Evolutionary conservation across 2,113 vertebrate species (phyloP), one percentile per base, ranked within the genome.

Genomic region (Verasper variegatus): DNA sequence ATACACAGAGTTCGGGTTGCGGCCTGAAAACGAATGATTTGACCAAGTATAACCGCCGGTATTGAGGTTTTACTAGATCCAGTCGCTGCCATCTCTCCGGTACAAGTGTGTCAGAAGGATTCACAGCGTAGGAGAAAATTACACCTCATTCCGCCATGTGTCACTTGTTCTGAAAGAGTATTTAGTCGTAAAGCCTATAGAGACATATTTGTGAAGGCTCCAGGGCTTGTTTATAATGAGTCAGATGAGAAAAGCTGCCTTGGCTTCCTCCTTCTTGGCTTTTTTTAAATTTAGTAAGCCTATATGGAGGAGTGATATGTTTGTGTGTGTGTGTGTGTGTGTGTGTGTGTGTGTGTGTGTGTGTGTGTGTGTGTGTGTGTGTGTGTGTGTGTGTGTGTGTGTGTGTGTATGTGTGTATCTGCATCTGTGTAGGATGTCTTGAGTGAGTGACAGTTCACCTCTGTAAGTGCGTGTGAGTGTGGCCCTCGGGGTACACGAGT

Each of bases 401-500:
- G 59, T 62, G 47, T 67, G 65, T 60, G 24, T 37, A 60, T 63
- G n/a, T 54, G 7, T 80, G 52, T 73, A 70, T 66, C 62, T 55
- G 63, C 78, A 74, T 83, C 55, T 84, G 66, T 68, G 82, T 81
- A 70, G 71, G 76, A 71, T 74, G 75, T 59, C 63, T 42, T 27
- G 24, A 59, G 68, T 83, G 88, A 91, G 72, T 88, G 91, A 83
- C 82, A 82, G 85, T 71, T 87, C 73, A 84, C 82, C 83, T 74
- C 83, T 85, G 84, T 80, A 61, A 80, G 69, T 12, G 42, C 67
- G 68, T 23, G 81, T 51, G 42, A 70, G 61, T 68, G 80, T 80
- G 85, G 59, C 60, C 75, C 67, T 75, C 21, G 64, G 82, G 76
- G 82, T 76, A 56, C 23, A 52, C 26, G 26, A 81, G 84, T 68